Evolutionary conservation across 2,113 vertebrate species (phyloP).

Genomic region (Bos indicus): DNA sequence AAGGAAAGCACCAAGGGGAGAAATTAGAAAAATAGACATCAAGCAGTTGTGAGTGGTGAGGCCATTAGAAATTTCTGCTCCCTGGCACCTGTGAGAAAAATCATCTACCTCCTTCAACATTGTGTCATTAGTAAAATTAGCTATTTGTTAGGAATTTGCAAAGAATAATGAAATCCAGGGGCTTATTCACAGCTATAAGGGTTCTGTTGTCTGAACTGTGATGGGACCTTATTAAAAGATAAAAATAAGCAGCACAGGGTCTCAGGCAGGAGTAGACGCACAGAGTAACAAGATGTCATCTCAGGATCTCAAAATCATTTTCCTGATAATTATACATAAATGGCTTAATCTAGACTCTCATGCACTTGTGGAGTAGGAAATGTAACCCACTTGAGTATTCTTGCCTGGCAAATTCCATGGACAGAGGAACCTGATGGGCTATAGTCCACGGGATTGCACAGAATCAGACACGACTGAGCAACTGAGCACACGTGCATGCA

Average conservation of each 20-base stretch:
- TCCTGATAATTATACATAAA: neutral
- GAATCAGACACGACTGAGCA: neutral
- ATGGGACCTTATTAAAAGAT: constrained; percentile 25
- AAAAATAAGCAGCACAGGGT: neutral
- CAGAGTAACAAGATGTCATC: neutral
- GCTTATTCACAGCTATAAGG: neutral
- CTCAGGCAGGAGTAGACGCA: neutral
- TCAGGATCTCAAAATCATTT: constrained; percentile 32
- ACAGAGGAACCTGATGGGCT: neutral
- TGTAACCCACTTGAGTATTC: neutral
- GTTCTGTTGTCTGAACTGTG: neutral
- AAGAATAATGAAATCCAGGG: neutral
- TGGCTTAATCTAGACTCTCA: neutral
- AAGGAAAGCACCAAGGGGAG: neutral
- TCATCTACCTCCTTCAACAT: neutral
- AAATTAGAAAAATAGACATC: neutral
- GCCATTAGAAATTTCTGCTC: neutral
- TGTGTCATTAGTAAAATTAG: neutral
- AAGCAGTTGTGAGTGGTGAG: neutral
- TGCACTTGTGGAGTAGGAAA: neutral
- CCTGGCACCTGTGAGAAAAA: neutral
- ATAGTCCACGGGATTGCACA: neutral
- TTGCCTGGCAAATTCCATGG: neutral
- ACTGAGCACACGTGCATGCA: fast-evolving
- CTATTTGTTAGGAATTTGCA: neutral